Base-by-base conservation (phyloP, 2,113 vertebrate genomes). In the Rhadina sibilatrix region DNA sequence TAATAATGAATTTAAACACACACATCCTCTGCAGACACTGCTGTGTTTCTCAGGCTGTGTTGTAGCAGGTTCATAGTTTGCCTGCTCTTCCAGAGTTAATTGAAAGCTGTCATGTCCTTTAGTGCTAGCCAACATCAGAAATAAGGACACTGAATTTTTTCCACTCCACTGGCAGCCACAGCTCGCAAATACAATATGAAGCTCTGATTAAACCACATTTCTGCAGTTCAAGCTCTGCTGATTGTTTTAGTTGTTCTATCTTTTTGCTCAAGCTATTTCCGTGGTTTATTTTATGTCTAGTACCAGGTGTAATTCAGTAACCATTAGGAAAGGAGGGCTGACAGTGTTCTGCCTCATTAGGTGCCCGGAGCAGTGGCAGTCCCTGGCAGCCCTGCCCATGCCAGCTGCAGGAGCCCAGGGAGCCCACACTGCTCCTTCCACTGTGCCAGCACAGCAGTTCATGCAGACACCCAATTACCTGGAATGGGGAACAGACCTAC, bases 201-300 rank as follows among this genome's bases (percentile, higher is more conserved):
- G 35, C 56, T 83, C 83, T 75, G 89, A 89, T 89, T 89, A 92
- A 86, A 83, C 22, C 30, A 46, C n/a, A 23, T 89, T 87, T 94
- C 68, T 70, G 33, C 47, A 84, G 44, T 81, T 81, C 57, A 75
- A 78, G 54, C 38, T 70, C 68, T 87, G 54, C 23, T 81, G 82
- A 95, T 42, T 47, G 64, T 90, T 93, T 90, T 12, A 90, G 59
- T 37, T 38, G 12, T 35, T 92, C 46, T 38, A 6, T n/a, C 25
- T 80, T 92, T 83, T 86, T 0, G 0, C 22, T n/a, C 40, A 74
- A 72, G 52, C 8, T 87, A 54, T 93, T 93, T 86, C 77, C 52
- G 64, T 63, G 50, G 52, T 78, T 93, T 60, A 56, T 93, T 89
- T 86, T 94, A 56, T 22, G 50, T 63, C 42, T 50, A 30, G 68